Evolutionary conservation across 2,113 vertebrate genomes (phyloP), one percentile per base, ranked within the genome.

Genomic region (Apus apus): DNA sequence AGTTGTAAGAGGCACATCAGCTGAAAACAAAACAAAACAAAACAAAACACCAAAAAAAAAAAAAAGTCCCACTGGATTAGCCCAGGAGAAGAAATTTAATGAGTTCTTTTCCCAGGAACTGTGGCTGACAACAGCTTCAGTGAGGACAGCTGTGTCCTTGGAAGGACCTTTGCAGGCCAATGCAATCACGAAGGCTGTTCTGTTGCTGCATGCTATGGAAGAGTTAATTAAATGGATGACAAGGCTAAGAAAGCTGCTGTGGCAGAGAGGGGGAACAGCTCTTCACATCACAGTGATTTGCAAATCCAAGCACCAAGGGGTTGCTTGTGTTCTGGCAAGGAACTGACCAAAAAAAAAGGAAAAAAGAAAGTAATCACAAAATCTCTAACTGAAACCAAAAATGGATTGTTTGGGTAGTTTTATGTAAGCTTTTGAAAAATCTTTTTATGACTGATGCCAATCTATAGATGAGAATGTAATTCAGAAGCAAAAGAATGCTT

Each of bases 401-500:
- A 54, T 26, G 26, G 16, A 3, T 61, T 12, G 17, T 75, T 82
- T 23, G 7, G 8, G 38, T 26, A 53, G 57, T 46, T 87, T 54
- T 70, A 36, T 56, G 43, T 20, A 80, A 74, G 29, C 22, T 83
- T 38, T 74, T 92, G 38, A 58, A 71, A 72, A 73, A 32, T 70
- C 38, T 50, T 77, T 77, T 26, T 66, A 23, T 38, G 45, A 75
- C 11, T 56, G 29, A n/a, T 22, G 36, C 30, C 8, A 38, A 75
- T 67, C 88, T 77, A 34, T 70, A 77, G 84, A 93, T 38, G 15
- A 71, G 83, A 89, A 81, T 78, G 38, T 67, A 34, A 16, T 60
- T 90, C 83, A 86, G 92, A 92, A 84, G 53, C 29, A 84, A 87
- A 93, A 81, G 20, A 89, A 90, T 70, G 46, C 9, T 95, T 88